Evolutionary conservation across 2,797 vertebrate genomes (phyloP), one percentile per base, ranked within the genome.

Genomic region (Telmatherina bonti): DNA sequence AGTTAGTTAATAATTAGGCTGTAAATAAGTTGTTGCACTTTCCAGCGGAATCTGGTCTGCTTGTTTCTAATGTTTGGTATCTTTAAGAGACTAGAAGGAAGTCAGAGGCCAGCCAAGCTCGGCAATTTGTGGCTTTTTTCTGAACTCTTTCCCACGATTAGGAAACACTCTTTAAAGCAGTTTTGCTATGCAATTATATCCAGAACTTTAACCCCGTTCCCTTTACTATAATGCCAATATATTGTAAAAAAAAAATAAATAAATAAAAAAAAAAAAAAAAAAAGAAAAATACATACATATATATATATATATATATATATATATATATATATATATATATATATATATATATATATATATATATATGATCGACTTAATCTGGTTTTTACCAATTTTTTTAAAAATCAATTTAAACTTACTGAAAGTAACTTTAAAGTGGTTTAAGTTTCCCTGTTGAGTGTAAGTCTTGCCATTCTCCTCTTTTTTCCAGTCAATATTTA

Each of bases 141-240:
- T 47, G 22, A 52, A 70, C 24, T 53, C 22, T 56, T 87, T 84
- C 80, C 85, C 80, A 90, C 76, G 81, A 43, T 33, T 24, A 45
- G 59, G 16, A 52, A 26, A 67, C n/a, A 35, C 2, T 36, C 24
- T 12, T 20, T 7, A 31, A 49, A 16, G 2, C 16, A 55, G 22
- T 5, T 11, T n/a, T 41, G 29, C n/a, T 10, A 43, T 4, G 18
- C 24, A n/a, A 43, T 66, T 22, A 43, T 43, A 20, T 11, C n/a
- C 2, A 35, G 41, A 3, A n/a, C 12, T 55, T 26, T 62, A 13
- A 22, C 0, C 15, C 20, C 6, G 12, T 10, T 0, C n/a, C 20
- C 8, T 22, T 47, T 22, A 47, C 22, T 47, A 47, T 10, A 22
- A 47, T 47, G n/a, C 20, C 20, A 22, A 11, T 10, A 47, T 8